A percentile compares a stretch with the other conserved stretches of the same genome.
Evolutionary conservation across 2,888 invertebrate genomes (phyloP).

Genomic region (Melinopterus prodromus): DNA sequence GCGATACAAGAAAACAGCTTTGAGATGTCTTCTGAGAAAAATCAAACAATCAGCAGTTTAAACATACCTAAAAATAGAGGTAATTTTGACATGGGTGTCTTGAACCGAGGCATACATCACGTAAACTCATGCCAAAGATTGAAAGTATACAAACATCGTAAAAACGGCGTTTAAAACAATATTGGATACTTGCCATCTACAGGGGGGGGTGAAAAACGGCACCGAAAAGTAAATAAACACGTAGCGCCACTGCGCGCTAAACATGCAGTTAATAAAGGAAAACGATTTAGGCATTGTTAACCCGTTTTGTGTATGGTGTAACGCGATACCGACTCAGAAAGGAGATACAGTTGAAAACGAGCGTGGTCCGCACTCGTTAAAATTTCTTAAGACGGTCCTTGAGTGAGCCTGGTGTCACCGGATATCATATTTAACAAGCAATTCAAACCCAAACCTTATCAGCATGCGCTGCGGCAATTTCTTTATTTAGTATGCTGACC

Average conservation of each 20-base stretch:
- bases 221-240: constrained; percentile 11
- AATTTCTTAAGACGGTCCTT: constrained; percentile 37
- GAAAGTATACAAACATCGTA: no score
- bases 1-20: no score
- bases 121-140: no score
- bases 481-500: constrained; percentile 46
- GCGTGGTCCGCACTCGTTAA: constrained; percentile 14
- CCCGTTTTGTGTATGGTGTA: constrained; percentile 10
- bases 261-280: neutral
- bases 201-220: constrained; percentile 15
- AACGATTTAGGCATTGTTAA: neutral
- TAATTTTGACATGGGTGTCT: no score
- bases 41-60: no score
- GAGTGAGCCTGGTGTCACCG: constrained; percentile 45
- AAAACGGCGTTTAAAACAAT: no score
- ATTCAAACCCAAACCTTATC: constrained; percentile 49
- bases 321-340: constrained; percentile 15
- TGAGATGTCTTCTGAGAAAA: no score
- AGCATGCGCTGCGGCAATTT: constrained; percentile 45
- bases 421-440: constrained; percentile 51
- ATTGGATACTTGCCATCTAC: neutral
- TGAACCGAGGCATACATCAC: no score
- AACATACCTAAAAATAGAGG: no score
- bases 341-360: neutral
- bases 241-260: neutral